Evolutionary conservation across 2,113 vertebrate genomes (phyloP), one percentile per base, ranked within the genome.

Genomic region (Proteles cristata): DNA sequence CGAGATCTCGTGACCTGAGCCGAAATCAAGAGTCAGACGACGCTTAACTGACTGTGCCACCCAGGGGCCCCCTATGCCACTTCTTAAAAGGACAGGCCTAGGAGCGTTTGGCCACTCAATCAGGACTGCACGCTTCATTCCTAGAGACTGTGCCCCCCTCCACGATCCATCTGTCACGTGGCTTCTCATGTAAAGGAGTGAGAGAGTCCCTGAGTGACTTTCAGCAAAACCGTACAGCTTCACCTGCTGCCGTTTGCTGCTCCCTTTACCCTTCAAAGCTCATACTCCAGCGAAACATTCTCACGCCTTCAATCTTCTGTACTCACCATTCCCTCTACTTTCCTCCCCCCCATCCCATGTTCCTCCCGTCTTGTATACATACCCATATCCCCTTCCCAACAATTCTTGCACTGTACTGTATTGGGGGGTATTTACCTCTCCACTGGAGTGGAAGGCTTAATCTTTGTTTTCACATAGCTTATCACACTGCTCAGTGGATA

Each of bases 91-190:
- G 66, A 39, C 50, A 39, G 53, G 48, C 87, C 39, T 45, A 39
- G 71, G 50, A 35, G 68, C 17, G 35, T 6, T 0, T 53, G 31
- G 61, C 35, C 16, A 61, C 4, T 16, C 31, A 73, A 26, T 25
- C 25, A 58, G 92, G 73, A 61, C 23, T 3, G 11, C 28, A 58
- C 21, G 28, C 35, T 68, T 23, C 12, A 7, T 86, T 66, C 25
- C 50, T 43, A 43, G 9, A n/a, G n/a, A 33, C 0, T 71, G 4
- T 25, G 19, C 4, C n/a, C 10, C 1, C n/a, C 4, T 17, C 3
- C 7, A 43, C 16, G 12, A 15, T 16, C 23, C 85, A 39, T 55
- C 85, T 83, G 73, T 31, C n/a, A 4, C 11, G 39, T 21, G 26
- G 23, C 48, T 94, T 71, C 68, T 55, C 65, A 33, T 0, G 9